Base-by-base conservation (phyloP, 2,113 vertebrate species). In the Mystacornis crossleyi region DNA sequence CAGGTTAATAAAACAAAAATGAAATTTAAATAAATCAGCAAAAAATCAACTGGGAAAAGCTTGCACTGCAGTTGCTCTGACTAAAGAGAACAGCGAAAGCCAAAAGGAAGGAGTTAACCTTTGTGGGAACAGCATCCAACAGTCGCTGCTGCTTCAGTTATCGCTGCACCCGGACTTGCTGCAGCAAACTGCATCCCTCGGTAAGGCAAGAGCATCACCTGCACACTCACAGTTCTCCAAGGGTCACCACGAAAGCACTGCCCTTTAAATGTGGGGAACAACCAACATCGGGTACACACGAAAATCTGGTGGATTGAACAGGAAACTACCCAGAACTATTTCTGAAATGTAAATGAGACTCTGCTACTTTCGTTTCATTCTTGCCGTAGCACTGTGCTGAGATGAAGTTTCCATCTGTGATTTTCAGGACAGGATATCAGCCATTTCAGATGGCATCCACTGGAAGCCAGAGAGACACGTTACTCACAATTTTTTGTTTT, bases 331-430 rank as follows among this genome's bases (percentile, higher is more conserved):
- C 87, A 94, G 97, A 96, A 98, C 94, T 95, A 97, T 97, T 97
- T 98, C 95, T 98, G 95, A 96, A 97, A 98, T 96, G 97, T 97
- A 97, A 98, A 97, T 97, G 96, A 96, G 95, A 90, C 86, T 95
- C 97, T 80, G 94, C 96, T 96, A 95, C 97, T 97, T 98, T 98
- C 96, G 77, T 96, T 98, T 97, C 97, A 88, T 94, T 96, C 94
- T 74, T 96, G 96, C 86, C 28, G 81, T 78, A 91, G 90, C 94
- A 58, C 95, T 45, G 90, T 25, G 90, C 83, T 70, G 92, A 96
- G 95, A 83, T 89, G 94, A 95, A 34, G 81, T 91, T 95, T 97
- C 96, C 95, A 97, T 87, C 93, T 94, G 86, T 89, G 60, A 97
- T 92, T 96, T 97, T 88, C 97, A 95, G 96, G 95, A 96, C 34